Conservation (phyloP, 2,888 invertebrate genomes). For the Petrophora chlorosata region DNA sequence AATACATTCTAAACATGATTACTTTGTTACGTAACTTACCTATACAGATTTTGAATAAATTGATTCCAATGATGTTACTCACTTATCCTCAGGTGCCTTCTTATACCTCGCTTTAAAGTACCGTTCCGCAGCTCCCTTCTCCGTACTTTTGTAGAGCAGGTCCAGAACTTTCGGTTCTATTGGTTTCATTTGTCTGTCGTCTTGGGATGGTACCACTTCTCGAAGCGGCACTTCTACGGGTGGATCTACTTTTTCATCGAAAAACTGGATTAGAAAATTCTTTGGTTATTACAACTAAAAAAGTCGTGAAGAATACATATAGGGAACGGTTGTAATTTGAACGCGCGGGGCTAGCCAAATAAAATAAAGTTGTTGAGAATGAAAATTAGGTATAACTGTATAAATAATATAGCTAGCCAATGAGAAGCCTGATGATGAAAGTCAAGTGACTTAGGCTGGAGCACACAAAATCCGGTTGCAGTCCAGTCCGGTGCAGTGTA, state of each 20-base stretch:
- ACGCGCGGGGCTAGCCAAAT: too few species aligned
- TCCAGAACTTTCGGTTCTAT: slow-evolving; percentile 72
- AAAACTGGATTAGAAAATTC: slow-evolving; percentile 45
- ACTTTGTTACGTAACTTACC: background rate
- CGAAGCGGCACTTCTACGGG: slow-evolving; percentile 50
- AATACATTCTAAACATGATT: too few species aligned
- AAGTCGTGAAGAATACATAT: background rate
- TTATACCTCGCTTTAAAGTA: slow-evolving; percentile 78
- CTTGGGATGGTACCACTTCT: slow-evolving; percentile 46
- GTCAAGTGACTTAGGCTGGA: too few species aligned
- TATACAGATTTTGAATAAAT: background rate
- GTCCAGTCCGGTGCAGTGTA: too few species aligned
- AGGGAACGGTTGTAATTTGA: too few species aligned
- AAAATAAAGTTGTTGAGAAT: too few species aligned
- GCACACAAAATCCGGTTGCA: too few species aligned
- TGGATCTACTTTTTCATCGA: slow-evolving; percentile 53
- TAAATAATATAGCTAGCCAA: too few species aligned
- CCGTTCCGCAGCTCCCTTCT: slow-evolving; percentile 71
- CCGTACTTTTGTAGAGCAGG: slow-evolving; percentile 72
- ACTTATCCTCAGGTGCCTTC: slow-evolving; percentile 81
- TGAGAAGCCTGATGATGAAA: too few species aligned
- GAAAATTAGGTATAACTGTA: too few species aligned
- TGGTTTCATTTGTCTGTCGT: slow-evolving; percentile 76
- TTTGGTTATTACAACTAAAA: background rate
- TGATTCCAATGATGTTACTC: slow-evolving; percentile 28